Conservation (phyloP, 1,140 invertebrate species). For the Wiebesia pumilae region DNA sequence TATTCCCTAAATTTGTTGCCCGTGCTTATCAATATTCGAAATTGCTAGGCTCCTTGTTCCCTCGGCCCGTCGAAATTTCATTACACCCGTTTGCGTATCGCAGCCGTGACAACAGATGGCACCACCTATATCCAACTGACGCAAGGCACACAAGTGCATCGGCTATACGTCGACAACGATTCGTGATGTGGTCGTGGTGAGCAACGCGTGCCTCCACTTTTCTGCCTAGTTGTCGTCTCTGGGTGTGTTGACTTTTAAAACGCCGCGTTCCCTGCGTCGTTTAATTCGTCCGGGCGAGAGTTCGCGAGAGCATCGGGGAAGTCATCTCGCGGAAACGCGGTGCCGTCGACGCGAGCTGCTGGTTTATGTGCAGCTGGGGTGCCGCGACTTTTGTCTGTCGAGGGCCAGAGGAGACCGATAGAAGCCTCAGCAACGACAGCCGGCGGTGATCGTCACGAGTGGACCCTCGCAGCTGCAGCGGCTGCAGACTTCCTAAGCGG, state of each 20-base stretch:
- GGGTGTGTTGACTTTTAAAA: slow-evolving; percentile 44
- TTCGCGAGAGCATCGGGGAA: background rate
- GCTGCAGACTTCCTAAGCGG: background rate
- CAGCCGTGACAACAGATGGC: too few relatives aligned
- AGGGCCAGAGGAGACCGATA: background rate
- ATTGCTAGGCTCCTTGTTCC: too few relatives aligned
- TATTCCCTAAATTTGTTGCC: too few relatives aligned
- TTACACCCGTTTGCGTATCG: too few relatives aligned
- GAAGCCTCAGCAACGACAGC: background rate
- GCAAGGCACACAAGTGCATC: background rate
- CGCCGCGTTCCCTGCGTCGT: background rate
- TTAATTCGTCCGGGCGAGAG: background rate
- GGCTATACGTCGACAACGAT: background rate
- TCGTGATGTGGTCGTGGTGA: background rate
- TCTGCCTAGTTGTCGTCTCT: slow-evolving; percentile 5
- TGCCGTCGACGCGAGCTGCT: background rate
- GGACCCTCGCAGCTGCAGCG: slow-evolving; percentile 1
- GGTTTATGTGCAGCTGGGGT: background rate
- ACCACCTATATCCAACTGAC: too few relatives aligned
- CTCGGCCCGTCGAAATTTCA: too few relatives aligned
- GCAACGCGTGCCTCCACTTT: background rate
- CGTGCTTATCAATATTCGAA: too few relatives aligned
- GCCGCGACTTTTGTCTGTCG: background rate
- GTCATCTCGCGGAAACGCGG: background rate
- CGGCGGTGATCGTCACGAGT: slow-evolving; percentile 11